These are phyloP conservation scores for Pteropus alecto DNA, from an alignment of 2,113 vertebrate species.

Conservation along the genomic window DNA sequence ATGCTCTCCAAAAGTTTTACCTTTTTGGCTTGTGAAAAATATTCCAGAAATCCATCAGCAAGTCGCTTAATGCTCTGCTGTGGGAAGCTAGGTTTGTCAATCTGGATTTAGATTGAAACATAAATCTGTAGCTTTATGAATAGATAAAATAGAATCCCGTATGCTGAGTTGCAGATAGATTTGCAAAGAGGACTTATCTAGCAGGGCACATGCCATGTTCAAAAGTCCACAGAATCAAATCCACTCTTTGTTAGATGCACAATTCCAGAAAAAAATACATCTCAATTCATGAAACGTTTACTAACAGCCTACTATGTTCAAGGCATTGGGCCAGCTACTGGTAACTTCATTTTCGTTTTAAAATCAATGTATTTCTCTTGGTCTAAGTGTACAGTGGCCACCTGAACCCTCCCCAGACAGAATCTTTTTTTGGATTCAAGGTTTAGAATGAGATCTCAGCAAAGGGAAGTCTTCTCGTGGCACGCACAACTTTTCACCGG, in stretches of 20 bases:
- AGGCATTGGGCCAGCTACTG: neutral
- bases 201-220: conserved; percentile 50
- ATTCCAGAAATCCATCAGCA: conserved; percentile 48
- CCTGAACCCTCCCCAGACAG: neutral
- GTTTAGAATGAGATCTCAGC: neutral
- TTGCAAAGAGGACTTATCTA: conserved; percentile 40
- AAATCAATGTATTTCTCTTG: neutral
- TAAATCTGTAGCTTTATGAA: conserved; percentile 55
- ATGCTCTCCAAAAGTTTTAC: conserved; percentile 75
- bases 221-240: conserved; percentile 46
- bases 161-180: conserved; percentile 46
- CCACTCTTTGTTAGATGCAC: neutral
- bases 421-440: neutral
- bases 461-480: neutral
- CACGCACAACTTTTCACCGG: neutral
- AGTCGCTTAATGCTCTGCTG: neutral
- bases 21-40: conserved; percentile 48
- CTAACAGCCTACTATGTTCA: neutral
- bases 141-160: conserved; percentile 30
- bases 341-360: neutral
- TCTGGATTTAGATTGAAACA: conserved; percentile 53
- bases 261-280: neutral
- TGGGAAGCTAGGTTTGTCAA: conserved; percentile 46
- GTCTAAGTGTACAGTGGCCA: neutral
- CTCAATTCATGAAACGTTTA: neutral